Conservation (phyloP, 1,140 invertebrate species). For the Fragariocoptes setiger region DNA sequence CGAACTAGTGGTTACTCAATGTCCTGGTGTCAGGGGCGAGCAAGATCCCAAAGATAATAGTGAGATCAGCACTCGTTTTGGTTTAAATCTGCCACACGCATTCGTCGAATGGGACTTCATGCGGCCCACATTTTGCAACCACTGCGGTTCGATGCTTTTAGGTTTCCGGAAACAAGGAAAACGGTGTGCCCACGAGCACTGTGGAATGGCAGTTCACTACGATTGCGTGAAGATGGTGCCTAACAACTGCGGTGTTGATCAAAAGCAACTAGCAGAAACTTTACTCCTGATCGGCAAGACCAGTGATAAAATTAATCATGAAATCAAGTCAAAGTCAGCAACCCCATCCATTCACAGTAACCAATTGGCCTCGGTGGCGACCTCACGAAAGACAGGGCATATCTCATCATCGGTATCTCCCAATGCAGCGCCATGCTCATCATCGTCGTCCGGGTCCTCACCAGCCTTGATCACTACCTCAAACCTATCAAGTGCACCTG, state of each 20-base stretch:
- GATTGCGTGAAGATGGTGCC: constrained; percentile 94
- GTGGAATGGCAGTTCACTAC: constrained; percentile 93
- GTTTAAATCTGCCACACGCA: constrained; percentile 87
- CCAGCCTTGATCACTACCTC: too few relatives aligned
- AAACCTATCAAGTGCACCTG: too few relatives aligned
- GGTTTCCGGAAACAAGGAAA: constrained; percentile 83
- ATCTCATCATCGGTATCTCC: not conserved
- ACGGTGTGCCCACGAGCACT: constrained; percentile 49
- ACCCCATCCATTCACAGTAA: not conserved
- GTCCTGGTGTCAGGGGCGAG: constrained; percentile 79
- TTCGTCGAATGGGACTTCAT: constrained; percentile 62
- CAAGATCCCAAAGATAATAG: constrained; percentile 30
- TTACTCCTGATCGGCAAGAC: constrained; percentile 64
- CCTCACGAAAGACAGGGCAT: not conserved
- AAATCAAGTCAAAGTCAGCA: not conserved
- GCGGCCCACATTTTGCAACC: constrained; percentile 93
- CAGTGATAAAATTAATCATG: constrained; percentile 31
- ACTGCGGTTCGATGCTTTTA: constrained; percentile 84
- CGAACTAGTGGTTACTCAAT: constrained; percentile 64
- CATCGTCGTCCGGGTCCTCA: not conserved
- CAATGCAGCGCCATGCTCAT: not conserved
- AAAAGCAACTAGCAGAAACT: constrained; percentile 74
- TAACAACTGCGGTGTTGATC: constrained; percentile 95
- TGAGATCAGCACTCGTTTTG: constrained; percentile 54
- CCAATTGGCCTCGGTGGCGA: not conserved